These are phyloP conservation scores for Desmophyllum pertusum DNA, from an alignment of 92 coral and sea anemone genomes.

Conservation along the genomic window DNA sequence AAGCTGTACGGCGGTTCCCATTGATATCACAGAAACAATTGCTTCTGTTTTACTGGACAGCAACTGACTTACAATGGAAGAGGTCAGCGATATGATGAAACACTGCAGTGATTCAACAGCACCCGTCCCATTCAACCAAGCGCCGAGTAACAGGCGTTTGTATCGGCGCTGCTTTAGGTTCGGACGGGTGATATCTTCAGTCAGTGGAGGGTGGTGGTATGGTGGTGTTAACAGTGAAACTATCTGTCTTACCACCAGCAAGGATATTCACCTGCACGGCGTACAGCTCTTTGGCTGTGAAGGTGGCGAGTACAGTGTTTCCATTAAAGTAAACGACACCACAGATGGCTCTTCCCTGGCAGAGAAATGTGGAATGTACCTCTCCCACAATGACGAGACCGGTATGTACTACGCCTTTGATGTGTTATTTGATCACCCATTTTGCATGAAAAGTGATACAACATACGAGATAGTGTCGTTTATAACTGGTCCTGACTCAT, in stretches of 20 bases:
- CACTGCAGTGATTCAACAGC: neutral
- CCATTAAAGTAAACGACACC: neutral
- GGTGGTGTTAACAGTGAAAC: neutral
- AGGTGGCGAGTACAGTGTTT: constrained; percentile 2
- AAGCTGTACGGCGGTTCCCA: no score
- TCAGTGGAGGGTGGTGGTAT: neutral
- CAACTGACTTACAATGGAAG: neutral
- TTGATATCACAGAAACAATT: neutral
- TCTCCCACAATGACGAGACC: neutral
- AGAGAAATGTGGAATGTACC: neutral
- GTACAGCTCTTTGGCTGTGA: constrained; percentile 20
- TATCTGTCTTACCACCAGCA: neutral
- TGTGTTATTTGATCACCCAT: neutral
- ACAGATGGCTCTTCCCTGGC: neutral
- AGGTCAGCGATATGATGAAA: neutral
- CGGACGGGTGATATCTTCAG: neutral
- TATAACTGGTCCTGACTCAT: neutral
- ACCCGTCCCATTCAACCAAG: neutral
- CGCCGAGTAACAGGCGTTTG: neutral
- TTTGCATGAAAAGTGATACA: neutral
- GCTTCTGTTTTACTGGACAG: neutral
- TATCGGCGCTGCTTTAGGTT: neutral
- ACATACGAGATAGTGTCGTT: neutral
- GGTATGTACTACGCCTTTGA: constrained; percentile 3
- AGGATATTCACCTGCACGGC: neutral